A percentile compares a stretch with the other conserved stretches of the same genome.
phyloP scores from a whole-genome alignment of 2,888 invertebrate species.

The Pseudococcus longispinus region DNA sequence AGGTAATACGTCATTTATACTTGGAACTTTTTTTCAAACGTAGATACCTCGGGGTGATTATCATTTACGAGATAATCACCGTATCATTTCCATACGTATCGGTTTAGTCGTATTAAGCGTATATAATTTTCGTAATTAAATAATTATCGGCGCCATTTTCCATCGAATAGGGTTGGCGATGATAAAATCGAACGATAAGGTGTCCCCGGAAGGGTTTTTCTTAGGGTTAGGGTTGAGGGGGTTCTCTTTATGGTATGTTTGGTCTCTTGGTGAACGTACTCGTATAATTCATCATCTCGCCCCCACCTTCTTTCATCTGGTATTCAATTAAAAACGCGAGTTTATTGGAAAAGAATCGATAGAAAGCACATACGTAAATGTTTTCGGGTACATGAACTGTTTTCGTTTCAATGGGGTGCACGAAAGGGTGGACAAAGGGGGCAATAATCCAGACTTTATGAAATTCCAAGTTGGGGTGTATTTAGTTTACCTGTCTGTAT shows the following conservation, averaged over 20 bases:
- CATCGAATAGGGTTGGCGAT: neutral
- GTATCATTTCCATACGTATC: neutral
- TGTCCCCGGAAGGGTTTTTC: neutral
- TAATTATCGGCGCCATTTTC: constrained; percentile 2
- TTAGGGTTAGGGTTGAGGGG: neutral
- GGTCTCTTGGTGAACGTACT: neutral
- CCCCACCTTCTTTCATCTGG: neutral
- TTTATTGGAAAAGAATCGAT: neutral
- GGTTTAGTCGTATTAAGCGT: neutral
- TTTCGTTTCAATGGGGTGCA: neutral
- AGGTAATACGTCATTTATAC: constrained; percentile 49
- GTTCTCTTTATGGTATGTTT: neutral
- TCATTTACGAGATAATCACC: neutral
- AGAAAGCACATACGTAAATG: no score
- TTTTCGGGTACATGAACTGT: neutral
- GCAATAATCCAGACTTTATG: neutral
- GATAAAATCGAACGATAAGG: neutral
- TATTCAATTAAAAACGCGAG: neutral
- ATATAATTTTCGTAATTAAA: neutral
- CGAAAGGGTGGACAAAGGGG: neutral
- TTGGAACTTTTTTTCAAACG: neutral
- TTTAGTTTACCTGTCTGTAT: neutral
- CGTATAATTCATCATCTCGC: neutral
- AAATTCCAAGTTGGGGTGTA: neutral
- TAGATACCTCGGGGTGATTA: neutral